Evolutionary conservation across 2,797 vertebrate genomes (phyloP).

Genomic region (Myiothlypis chrysogaster): DNA sequence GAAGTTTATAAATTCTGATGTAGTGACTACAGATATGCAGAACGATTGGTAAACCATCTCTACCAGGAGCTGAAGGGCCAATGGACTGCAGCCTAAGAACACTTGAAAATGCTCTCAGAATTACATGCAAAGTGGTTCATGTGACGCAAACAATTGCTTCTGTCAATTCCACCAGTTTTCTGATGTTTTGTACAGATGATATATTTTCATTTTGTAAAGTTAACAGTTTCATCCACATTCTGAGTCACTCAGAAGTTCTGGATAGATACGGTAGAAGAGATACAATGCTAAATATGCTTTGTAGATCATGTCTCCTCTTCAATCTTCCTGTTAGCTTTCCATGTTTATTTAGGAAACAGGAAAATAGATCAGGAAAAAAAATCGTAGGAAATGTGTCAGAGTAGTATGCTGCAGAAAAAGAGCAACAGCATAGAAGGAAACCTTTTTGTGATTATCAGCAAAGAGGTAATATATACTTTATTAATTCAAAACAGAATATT

Average conservation of each 20-base stretch:
- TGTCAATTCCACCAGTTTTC: background rate
- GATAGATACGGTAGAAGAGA: background rate
- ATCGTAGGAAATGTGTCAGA: background rate
- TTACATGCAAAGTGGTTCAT: background rate
- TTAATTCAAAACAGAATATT: background rate
- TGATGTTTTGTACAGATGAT: background rate
- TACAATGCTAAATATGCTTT: background rate
- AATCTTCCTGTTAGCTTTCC: background rate
- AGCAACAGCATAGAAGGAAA: background rate
- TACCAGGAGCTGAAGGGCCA: background rate
- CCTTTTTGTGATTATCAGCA: background rate
- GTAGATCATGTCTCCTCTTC: background rate
- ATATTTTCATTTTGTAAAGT: background rate
- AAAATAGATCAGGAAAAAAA: background rate
- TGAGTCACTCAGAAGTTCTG: background rate
- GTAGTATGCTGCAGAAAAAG: background rate
- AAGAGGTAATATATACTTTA: background rate
- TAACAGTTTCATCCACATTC: background rate
- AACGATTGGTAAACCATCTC: background rate
- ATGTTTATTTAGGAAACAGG: background rate
- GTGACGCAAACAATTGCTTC: background rate
- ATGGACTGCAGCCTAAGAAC: background rate
- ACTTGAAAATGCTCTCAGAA: background rate
- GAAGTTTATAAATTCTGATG: background rate
- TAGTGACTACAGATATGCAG: background rate